These are phyloP conservation scores for Cephus cinctus DNA, from an alignment of 1,140 invertebrate genomes.

Conservation along the genomic window DNA sequence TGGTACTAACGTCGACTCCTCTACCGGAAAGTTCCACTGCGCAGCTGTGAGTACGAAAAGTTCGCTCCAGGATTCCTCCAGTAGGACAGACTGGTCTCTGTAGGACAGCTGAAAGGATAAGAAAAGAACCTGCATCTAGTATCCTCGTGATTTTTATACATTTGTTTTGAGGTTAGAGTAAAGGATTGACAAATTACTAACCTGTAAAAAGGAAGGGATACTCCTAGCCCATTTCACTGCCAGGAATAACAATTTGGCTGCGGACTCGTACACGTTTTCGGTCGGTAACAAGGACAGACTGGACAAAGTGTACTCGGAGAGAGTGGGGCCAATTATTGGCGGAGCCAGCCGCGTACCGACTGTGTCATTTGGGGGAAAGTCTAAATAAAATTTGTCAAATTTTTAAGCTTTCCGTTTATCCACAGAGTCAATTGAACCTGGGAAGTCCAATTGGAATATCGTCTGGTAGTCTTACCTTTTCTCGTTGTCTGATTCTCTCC, in stretches of 20 bases:
- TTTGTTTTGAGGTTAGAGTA: not conserved
- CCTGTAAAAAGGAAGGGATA: constrained; percentile 73
- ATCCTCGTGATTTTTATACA: not conserved
- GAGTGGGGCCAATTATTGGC: constrained; percentile 29
- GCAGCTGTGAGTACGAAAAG: constrained; percentile 81
- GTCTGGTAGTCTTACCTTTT: too few species aligned
- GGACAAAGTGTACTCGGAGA: constrained; percentile 37
- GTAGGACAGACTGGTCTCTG: constrained; percentile 69
- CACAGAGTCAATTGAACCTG: too few species aligned
- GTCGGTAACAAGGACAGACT: constrained; percentile 50
- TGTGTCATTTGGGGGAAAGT: constrained; percentile 41
- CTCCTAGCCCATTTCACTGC: constrained; percentile 76
- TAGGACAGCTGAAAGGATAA: constrained; percentile 60
- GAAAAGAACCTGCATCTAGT: too few species aligned
- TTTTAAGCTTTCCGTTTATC: too few species aligned
- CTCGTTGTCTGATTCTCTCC: too few species aligned
- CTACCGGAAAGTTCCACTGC: constrained; percentile 74
- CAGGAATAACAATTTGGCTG: constrained; percentile 75
- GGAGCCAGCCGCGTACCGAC: constrained; percentile 25
- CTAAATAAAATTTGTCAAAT: too few species aligned
- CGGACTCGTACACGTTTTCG: constrained; percentile 71
- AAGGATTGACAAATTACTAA: constrained; percentile 29
- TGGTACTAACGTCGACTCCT: constrained; percentile 55
- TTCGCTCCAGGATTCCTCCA: constrained; percentile 81
- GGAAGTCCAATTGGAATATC: too few species aligned